Evolutionary conservation across 2,888 invertebrate genomes (phyloP).

Genomic region (Temnothorax unifasciatus): DNA sequence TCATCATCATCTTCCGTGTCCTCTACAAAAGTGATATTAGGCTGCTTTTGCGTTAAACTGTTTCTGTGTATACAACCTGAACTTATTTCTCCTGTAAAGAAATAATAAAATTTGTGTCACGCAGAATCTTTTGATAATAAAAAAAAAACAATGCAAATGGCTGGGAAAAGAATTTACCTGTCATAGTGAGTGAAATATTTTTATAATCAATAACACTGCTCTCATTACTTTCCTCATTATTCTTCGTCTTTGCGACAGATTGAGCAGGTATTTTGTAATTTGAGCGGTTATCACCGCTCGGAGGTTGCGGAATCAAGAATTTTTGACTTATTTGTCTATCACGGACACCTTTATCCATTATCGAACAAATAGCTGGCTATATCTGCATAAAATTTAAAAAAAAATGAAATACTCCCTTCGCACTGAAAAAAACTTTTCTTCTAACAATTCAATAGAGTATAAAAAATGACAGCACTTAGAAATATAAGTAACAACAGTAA

Average conservation of each 20-base stretch:
- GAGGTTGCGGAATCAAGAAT: not conserved
- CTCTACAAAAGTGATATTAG: not conserved
- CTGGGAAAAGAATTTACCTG: conserved; percentile 21
- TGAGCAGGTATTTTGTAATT: not conserved
- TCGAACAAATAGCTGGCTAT: not conserved
- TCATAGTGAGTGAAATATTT: conserved; percentile 26
- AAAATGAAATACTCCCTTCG: not conserved
- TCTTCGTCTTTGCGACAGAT: not conserved
- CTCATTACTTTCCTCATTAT: not conserved
- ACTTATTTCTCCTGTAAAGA: conserved; percentile 62
- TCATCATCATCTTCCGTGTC: conserved; percentile 62
- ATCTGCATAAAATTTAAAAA: not conserved
- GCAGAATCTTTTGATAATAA: not conserved
- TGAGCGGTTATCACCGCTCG: not conserved
- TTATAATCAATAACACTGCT: conserved; percentile 25
- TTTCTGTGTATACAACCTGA: conserved; percentile 62
- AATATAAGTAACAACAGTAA: no score
- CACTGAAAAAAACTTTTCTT: not conserved
- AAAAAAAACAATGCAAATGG: not conserved
- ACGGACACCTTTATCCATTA: not conserved
- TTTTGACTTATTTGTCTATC: not conserved
- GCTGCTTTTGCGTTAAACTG: conserved; percentile 15
- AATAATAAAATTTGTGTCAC: not conserved
- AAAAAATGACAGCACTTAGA: no score
- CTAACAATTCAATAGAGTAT: no score